These are phyloP conservation scores for Bovichtus variegatus DNA, from an alignment of 2,797 vertebrate species.

Conservation along the genomic window DNA sequence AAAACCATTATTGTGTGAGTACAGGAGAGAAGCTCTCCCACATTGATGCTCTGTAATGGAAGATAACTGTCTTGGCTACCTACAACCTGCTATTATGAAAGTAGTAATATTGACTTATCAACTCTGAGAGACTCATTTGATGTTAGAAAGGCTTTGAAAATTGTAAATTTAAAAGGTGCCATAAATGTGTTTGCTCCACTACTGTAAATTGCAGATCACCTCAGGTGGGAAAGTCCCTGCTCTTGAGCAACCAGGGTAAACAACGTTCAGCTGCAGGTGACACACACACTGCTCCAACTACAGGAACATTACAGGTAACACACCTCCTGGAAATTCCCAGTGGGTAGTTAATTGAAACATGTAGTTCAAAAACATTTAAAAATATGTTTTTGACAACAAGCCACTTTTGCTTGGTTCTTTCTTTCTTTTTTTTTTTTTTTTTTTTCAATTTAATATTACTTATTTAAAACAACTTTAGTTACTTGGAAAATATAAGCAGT, in stretches of 20 bases:
- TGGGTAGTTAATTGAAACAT: slow-evolving; percentile 2
- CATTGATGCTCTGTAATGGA: slow-evolving; percentile 24
- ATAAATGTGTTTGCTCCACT: slow-evolving; percentile 28
- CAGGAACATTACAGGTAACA: slow-evolving; percentile 12
- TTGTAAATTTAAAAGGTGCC: slow-evolving; percentile 60
- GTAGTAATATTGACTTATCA: slow-evolving; percentile 30
- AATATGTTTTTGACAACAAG: background rate
- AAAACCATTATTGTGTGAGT: slow-evolving; percentile 36
- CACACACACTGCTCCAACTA: slow-evolving; percentile 14
- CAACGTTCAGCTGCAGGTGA: slow-evolving; percentile 53
- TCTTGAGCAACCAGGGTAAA: slow-evolving; percentile 48
- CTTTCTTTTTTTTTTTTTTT: background rate
- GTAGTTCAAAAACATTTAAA: background rate
- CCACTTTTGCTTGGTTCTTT: background rate
- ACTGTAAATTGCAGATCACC: slow-evolving; percentile 60
- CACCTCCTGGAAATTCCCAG: slow-evolving; percentile 47
- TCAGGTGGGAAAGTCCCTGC: slow-evolving; percentile 72
- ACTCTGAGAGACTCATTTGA: slow-evolving; percentile 41
- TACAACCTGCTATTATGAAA: slow-evolving; percentile 43
- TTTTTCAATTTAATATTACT: too few relatives aligned
- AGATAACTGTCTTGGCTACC: background rate
- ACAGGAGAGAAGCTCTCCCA: slow-evolving; percentile 30
- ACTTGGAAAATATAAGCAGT: background rate
- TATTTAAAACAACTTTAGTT: background rate
- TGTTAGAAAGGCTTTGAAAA: slow-evolving; percentile 48